Evolutionary conservation across 2,888 invertebrate species (phyloP).

Genomic region (Alloplasta piceator): DNA sequence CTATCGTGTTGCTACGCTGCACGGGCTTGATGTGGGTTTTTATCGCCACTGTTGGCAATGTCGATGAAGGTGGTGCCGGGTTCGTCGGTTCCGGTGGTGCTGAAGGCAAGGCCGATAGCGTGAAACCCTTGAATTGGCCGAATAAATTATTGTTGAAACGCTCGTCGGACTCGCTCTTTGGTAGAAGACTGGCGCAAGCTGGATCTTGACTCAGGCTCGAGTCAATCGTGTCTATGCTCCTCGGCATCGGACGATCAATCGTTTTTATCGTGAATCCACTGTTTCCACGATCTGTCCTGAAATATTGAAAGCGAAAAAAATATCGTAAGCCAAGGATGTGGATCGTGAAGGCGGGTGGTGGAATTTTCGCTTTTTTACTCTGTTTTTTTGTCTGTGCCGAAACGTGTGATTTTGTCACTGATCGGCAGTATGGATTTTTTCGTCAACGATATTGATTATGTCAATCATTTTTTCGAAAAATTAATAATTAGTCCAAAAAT

Average conservation of each 20-base stretch:
- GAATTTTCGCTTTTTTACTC: constrained; percentile 7
- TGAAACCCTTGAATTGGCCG: constrained; percentile 94
- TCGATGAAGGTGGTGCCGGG: constrained; percentile 88
- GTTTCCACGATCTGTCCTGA: constrained; percentile 64
- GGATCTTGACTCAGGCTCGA: constrained; percentile 80
- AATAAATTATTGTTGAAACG: constrained; percentile 88
- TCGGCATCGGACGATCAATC: constrained; percentile 79
- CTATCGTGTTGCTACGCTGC: constrained; percentile 71
- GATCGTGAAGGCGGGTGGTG: constrained; percentile 44
- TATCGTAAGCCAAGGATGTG: constrained; percentile 71
- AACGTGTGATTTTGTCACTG: constrained; percentile 21
- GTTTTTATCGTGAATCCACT: constrained; percentile 79
- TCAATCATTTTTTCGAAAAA: too few relatives aligned
- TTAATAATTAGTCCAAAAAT: too few relatives aligned
- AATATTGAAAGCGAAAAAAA: constrained; percentile 42
- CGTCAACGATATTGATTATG: too few relatives aligned
- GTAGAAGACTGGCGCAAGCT: constrained; percentile 80
- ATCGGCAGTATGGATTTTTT: too few relatives aligned
- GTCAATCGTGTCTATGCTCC: constrained; percentile 80
- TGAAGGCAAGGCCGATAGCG: constrained; percentile 87
- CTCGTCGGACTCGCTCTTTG: constrained; percentile 80
- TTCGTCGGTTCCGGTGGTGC: constrained; percentile 84
- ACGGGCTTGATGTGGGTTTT: constrained; percentile 77
- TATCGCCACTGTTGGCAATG: constrained; percentile 83
- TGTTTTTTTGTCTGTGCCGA: constrained; percentile 18